phyloP scores from a whole-genome alignment of 2,797 vertebrate genomes.

The Gymnoscopelus microlampas region DNA sequence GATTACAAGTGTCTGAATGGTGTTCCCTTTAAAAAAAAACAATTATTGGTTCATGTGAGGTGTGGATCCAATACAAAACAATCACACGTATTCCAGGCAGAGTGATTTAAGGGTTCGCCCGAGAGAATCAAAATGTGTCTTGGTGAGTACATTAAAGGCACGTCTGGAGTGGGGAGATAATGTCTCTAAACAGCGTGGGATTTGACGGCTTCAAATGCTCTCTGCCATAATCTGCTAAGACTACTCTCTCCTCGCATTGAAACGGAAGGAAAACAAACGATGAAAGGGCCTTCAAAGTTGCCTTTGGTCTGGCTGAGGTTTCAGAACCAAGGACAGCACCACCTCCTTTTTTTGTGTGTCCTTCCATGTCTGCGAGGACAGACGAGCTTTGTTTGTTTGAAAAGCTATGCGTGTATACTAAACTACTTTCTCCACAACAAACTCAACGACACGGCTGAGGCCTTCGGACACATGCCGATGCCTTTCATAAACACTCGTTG shows the following conservation, averaged over 20 bases:
- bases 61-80: constrained; percentile 11
- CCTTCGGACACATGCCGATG: too few relatives aligned
- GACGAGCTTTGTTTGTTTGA: constrained; percentile 29
- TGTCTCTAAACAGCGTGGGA: constrained; percentile 28
- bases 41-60: constrained; percentile 28
- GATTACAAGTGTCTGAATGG: constrained; percentile 40
- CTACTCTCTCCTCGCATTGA: constrained; percentile 47
- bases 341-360: constrained; percentile 36
- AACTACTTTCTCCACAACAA: too few relatives aligned
- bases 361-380: constrained; percentile 33
- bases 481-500: too few relatives aligned
- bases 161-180: constrained; percentile 55
- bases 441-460: too few relatives aligned
- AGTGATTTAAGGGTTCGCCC: constrained; percentile 16
- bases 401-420: background rate
- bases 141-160: constrained; percentile 34
- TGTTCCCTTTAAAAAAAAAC: constrained; percentile 43
- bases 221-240: constrained; percentile 52
- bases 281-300: constrained; percentile 50
- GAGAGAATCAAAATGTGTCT: constrained; percentile 33
- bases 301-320: constrained; percentile 13
- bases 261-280: constrained; percentile 36
- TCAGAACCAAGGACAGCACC: constrained; percentile 19
- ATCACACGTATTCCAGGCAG: background rate
- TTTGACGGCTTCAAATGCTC: constrained; percentile 49